phyloP scores from a whole-genome alignment of 2,888 invertebrate species.

The Pollenia labialis region DNA sequence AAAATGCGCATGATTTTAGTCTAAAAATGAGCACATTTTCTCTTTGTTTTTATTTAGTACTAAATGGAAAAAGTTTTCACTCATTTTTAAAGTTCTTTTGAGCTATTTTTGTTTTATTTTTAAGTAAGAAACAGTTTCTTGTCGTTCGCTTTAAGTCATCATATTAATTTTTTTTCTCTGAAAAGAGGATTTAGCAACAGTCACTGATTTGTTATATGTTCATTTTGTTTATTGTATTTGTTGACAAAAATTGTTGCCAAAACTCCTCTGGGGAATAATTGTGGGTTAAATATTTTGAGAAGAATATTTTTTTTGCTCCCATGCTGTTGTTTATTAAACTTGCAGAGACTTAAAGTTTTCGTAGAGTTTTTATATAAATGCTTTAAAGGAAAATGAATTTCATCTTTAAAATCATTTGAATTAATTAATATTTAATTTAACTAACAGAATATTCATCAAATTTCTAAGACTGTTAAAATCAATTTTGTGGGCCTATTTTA shows the following conservation, averaged over 20 bases:
- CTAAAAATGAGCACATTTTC: not conserved
- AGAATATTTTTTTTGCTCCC: not conserved
- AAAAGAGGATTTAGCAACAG: not conserved
- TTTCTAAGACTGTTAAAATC: too few species aligned
- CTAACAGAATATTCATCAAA: too few species aligned
- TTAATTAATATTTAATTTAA: too few species aligned
- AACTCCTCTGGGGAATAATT: conserved; percentile 23
- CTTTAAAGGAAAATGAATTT: too few species aligned
- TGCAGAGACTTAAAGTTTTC: too few species aligned
- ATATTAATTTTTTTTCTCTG: not conserved
- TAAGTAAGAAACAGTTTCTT: not conserved
- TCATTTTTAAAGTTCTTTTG: not conserved
- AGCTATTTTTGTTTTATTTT: not conserved
- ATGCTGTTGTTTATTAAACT: too few species aligned
- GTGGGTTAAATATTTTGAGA: not conserved
- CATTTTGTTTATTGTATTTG: not conserved
- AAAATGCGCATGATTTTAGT: conserved; percentile 6
- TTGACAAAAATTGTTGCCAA: not conserved
- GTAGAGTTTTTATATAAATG: too few species aligned
- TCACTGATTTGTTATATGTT: conserved; percentile 5
- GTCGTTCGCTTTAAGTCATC: not conserved
- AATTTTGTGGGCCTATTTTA: too few species aligned
- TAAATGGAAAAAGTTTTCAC: not conserved
- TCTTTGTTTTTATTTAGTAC: conserved; percentile 27
- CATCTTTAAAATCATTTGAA: too few species aligned